Conservation (phyloP, 2,888 invertebrate genomes). For the Pristionchus japonicus region DNA sequence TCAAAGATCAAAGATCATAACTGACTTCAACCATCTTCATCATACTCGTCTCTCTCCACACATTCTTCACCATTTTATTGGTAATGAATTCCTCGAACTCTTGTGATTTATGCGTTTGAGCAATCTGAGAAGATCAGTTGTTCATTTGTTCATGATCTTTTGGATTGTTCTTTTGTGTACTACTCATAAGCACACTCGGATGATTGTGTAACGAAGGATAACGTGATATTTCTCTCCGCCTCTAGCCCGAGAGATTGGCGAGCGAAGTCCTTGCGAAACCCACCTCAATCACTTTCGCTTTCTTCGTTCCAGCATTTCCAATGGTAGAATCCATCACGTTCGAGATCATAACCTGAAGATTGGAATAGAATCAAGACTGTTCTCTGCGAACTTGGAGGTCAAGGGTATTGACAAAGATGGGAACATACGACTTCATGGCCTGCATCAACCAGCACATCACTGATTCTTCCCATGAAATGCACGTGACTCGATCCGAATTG, state of each 20-base stretch:
- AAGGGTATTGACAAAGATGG: background rate
- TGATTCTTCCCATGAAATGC: background rate
- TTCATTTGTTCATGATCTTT: background rate
- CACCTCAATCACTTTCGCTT: conserved; percentile 37
- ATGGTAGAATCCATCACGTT: background rate
- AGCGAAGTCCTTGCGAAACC: background rate
- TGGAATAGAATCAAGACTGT: background rate
- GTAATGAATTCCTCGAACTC: background rate
- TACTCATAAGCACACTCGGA: background rate
- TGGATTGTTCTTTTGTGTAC: no score
- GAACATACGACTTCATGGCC: background rate
- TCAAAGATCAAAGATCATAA: background rate
- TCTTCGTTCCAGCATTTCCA: background rate
- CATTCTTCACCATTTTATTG: background rate
- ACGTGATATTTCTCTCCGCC: background rate
- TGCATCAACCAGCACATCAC: background rate
- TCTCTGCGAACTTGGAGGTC: background rate
- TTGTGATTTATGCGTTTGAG: background rate
- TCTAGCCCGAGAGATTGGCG: background rate
- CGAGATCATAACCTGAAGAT: background rate
- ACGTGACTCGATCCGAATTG: background rate
- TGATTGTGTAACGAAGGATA: background rate
- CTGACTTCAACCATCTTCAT: background rate
- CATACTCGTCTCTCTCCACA: conserved; percentile 1
- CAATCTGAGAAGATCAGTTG: background rate